These are phyloP conservation scores for Abrostola tripartita DNA, from an alignment of 2,888 invertebrate species.

Conservation along the genomic window DNA sequence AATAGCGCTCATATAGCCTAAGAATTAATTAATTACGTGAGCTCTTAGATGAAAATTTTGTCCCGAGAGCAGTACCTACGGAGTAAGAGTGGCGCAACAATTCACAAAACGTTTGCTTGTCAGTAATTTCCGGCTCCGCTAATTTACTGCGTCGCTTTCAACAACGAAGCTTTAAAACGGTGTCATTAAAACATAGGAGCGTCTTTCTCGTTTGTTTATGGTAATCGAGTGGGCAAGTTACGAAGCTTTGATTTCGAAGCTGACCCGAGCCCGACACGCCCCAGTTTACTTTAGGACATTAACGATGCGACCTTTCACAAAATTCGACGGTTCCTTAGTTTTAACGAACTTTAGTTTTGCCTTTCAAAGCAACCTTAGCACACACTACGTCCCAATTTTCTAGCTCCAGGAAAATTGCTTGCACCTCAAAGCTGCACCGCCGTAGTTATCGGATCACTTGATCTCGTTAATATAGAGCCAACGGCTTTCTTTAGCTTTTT, in stretches of 20 bases:
- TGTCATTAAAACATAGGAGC: slow-evolving; percentile 82
- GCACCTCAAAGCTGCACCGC: slow-evolving; percentile 61
- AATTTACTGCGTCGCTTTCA: slow-evolving; percentile 65
- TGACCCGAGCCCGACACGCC: slow-evolving; percentile 70
- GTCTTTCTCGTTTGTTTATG: slow-evolving; percentile 86
- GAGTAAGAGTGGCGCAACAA: slow-evolving; percentile 33
- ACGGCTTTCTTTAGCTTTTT: slow-evolving; percentile 55
- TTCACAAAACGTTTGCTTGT: slow-evolving; percentile 52
- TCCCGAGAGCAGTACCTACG: slow-evolving; percentile 4
- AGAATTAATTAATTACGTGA: slow-evolving; percentile 1
- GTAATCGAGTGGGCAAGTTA: slow-evolving; percentile 85
- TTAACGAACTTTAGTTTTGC: slow-evolving; percentile 71
- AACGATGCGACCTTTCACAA: slow-evolving; percentile 75
- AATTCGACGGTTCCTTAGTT: slow-evolving; percentile 74
- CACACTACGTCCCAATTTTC: slow-evolving; percentile 60
- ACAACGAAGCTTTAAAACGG: slow-evolving; percentile 73
- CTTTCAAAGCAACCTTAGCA: slow-evolving; percentile 67
- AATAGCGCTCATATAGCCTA: background rate
- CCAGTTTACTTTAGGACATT: slow-evolving; percentile 78
- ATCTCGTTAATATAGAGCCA: slow-evolving; percentile 62
- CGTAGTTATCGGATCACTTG: slow-evolving; percentile 63
- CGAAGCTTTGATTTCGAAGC: slow-evolving; percentile 80
- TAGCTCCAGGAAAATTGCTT: slow-evolving; percentile 59
- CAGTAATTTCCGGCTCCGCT: slow-evolving; percentile 59
- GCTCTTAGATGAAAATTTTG: background rate